Evolutionary conservation across 2,888 invertebrate species (phyloP), one percentile per base, ranked within the genome.

Genomic region (Nasonovia ribisnigri): DNA sequence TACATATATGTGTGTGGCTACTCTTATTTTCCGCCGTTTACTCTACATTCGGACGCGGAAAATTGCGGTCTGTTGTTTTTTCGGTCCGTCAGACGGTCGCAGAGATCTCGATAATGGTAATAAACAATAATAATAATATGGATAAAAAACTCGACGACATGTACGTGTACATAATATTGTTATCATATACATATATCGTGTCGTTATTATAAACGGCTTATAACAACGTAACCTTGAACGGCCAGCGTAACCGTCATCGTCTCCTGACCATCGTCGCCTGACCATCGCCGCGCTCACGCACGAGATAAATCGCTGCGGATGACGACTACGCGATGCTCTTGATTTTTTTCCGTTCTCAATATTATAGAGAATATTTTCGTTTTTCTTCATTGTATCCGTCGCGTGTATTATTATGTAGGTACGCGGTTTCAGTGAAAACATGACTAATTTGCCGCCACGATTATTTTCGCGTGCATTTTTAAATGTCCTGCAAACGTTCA

Each of bases 371-470:
- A 77, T 36, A 77, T 77, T 77, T 90, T 93, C 90, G 46, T 93
- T 93, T 93, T 93, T 93, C 57, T 90, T 90, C 42, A 43, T 77
- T 36, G 36, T 36, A 20, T 88, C 88, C 51, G 43, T 42, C 88
- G 54, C 42, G 57, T 36, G 48, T 84, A 26, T 29, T 26, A 51
- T 51, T 51, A 43, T 67, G 67, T 24, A 20, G 77, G 20, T 77
- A 77, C 77, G 77, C 77, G 77, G 86, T 93, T 86, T 46, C 20
- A 93, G 93, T 90, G 93, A 93, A 93, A 93, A 93, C 93, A 93
- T 93, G 93, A 93, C 93, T 93, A 93, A 93, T 93, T 93, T 93
- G 51, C 42, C 93, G 86, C 93, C 84, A 86, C 54, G 43, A 90
- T 48, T 92, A 57, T 57, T 36, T 86, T 86, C 60, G 13, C 86